Evolutionary conservation across 2,888 invertebrate genomes (phyloP), one percentile per base, ranked within the genome.

Genomic region (Conchocele bisecta): DNA sequence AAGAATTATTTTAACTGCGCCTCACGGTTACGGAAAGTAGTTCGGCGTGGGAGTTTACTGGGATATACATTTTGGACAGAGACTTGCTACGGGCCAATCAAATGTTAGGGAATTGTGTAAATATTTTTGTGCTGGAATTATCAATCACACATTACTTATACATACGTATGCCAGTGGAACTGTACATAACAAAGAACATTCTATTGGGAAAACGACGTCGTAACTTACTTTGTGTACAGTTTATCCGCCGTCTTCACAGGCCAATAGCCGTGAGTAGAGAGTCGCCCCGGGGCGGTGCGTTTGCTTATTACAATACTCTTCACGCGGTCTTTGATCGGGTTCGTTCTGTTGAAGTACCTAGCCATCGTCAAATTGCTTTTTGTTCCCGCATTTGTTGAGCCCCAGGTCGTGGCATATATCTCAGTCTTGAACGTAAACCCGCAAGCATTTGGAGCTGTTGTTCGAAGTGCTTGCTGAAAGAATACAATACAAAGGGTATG

Each of bases 201-300:
- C 5, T 33, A 15, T 35, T 29, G 5, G 3, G n/a, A 6, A 44
- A 4, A 15, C n/a, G 26, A 26, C 9, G 7, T 17, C 17, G 9
- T 26, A 9, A 57, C 66, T 44, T 67, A 67, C 67, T 67, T 67
- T 33, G 37, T 59, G 46, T 44, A 59, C 2, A 41, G 51, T 17
- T n/a, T n/a, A n/a, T n/a, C n/a, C n/a, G n/a, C n/a, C n/a, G n/a
- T n/a, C n/a, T 15, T 37, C 17, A 13, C 9, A 3, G 46, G 26
- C 67, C 67, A 67, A 29, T 46, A 67, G 5, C 67, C 67, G 29
- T 67, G 67, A 5, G 67, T 67, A 22, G 60, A 67, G 26, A 67
- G 17, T 26, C 60, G 53, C 22, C 67, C 67, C 3, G 67, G 67
- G 6, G 31, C 24, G 0, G 60, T 29, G 13, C 67, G 53, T n/a